These are phyloP conservation scores for Caenorhabditis japonica DNA, from an alignment of 2,888 invertebrate species.

Conservation along the genomic window DNA sequence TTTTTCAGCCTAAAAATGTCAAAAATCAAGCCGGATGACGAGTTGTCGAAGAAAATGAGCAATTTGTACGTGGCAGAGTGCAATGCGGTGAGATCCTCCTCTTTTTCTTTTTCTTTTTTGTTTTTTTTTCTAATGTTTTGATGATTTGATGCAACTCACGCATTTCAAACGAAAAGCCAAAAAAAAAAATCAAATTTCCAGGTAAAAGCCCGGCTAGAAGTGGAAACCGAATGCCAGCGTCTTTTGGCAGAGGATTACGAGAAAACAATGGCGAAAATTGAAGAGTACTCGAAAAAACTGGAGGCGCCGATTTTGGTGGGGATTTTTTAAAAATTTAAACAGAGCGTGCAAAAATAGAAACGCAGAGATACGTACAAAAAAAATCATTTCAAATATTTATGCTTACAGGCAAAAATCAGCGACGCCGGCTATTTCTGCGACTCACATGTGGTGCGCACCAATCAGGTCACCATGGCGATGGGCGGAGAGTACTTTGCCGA, in stretches of 20 bases:
- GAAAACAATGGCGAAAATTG: neutral
- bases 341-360: no score
- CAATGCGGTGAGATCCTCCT: conserved; percentile 12
- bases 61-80: conserved; percentile 29
- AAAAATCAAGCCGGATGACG: neutral
- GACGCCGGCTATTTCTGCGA: conserved; percentile 46
- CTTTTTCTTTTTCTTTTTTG: no score
- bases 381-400: no score
- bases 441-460: conserved; percentile 35
- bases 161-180: no score
- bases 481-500: conserved; percentile 26
- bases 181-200: conserved; percentile 3
- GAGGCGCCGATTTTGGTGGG: conserved; percentile 30
- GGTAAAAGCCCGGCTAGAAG: conserved; percentile 25
- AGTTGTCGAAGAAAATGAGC: conserved; percentile 20
- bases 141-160: no score
- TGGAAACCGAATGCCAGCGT: conserved; percentile 24
- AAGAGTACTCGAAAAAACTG: conserved; percentile 27
- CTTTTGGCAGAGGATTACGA: conserved; percentile 21
- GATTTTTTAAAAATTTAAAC: neutral
- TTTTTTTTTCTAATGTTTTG: no score
- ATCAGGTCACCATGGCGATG: conserved; percentile 31
- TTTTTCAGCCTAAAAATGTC: conserved; percentile 14
- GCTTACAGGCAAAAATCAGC: conserved; percentile 30
- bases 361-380: no score